Conservation (phyloP, 2,797 vertebrate species). For the Stomatorhinus walkeri region DNA sequence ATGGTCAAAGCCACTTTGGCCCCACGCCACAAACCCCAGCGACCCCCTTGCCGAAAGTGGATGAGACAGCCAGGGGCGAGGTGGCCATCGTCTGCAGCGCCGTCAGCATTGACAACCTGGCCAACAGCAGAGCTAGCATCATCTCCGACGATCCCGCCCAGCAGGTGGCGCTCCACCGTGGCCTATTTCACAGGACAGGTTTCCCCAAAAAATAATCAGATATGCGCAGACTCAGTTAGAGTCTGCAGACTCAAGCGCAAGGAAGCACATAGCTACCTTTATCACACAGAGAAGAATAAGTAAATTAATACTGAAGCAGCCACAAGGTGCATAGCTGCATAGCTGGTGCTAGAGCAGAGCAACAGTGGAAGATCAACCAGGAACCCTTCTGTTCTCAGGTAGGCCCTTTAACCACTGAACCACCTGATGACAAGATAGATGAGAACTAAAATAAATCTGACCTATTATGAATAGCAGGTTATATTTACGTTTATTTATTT, state of each 20-base stretch:
- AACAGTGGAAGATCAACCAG: background rate
- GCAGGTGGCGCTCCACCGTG: background rate
- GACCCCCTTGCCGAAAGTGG: conserved; percentile 45
- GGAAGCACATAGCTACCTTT: background rate
- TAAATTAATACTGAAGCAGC: background rate
- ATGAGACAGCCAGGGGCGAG: conserved; percentile 39
- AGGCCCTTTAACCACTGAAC: background rate
- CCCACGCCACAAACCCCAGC: conserved; percentile 39
- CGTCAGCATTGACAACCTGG: conserved; percentile 32
- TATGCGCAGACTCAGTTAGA: background rate
- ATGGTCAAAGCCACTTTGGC: conserved; percentile 53
- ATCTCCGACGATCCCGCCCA: conserved; percentile 16
- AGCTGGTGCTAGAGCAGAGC: background rate
- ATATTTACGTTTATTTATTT: background rate
- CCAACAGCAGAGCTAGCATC: conserved; percentile 38
- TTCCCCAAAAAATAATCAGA: background rate
- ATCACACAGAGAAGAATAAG: background rate
- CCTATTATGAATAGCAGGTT: background rate
- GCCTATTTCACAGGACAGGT: background rate
- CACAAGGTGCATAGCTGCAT: background rate
- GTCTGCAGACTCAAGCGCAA: background rate
- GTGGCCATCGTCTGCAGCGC: conserved; percentile 43
- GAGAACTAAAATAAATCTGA: background rate
- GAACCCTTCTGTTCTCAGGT: background rate
- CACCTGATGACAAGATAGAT: background rate